Evolutionary conservation across 2,888 invertebrate genomes (phyloP).

Genomic region (Hedychridium roseum): DNA sequence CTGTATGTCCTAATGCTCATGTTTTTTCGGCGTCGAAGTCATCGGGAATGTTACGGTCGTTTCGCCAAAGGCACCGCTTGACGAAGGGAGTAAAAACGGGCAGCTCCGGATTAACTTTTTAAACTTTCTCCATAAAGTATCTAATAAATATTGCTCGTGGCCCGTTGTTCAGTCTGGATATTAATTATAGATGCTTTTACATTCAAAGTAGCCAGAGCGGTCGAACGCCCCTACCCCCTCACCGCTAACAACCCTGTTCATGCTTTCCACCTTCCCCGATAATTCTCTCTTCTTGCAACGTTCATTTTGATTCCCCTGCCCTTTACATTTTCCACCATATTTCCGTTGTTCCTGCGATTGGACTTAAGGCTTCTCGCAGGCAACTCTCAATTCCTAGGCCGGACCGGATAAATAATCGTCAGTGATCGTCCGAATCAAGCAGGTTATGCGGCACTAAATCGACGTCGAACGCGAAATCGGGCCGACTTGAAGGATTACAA

Average conservation of each 20-base stretch:
- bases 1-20: slow-evolving; percentile 14
- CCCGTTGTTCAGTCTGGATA: slow-evolving; percentile 48
- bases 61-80: slow-evolving; percentile 6
- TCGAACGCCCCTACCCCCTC: slow-evolving; percentile 19
- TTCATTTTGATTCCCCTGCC: slow-evolving; percentile 21
- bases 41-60: slow-evolving; percentile 7
- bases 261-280: slow-evolving; percentile 7
- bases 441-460: slow-evolving; percentile 29
- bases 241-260: too few relatives aligned
- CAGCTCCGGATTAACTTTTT: slow-evolving; percentile 52
- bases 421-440: slow-evolving; percentile 43
- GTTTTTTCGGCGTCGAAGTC: slow-evolving; percentile 12
- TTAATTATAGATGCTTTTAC: slow-evolving; percentile 58
- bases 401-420: slow-evolving; percentile 40
- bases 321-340: slow-evolving; percentile 7
- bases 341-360: slow-evolving; percentile 3
- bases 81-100: slow-evolving; percentile 15
- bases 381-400: too few relatives aligned
- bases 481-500: too few relatives aligned
- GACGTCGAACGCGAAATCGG: slow-evolving; percentile 15
- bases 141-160: slow-evolving; percentile 53
- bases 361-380: slow-evolving; percentile 4
- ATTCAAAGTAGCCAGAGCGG: slow-evolving; percentile 49
- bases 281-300: slow-evolving; percentile 9
- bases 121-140: slow-evolving; percentile 56